Base-by-base conservation (phyloP, 2,888 invertebrate species). In the Lissonota sp. region DNA sequence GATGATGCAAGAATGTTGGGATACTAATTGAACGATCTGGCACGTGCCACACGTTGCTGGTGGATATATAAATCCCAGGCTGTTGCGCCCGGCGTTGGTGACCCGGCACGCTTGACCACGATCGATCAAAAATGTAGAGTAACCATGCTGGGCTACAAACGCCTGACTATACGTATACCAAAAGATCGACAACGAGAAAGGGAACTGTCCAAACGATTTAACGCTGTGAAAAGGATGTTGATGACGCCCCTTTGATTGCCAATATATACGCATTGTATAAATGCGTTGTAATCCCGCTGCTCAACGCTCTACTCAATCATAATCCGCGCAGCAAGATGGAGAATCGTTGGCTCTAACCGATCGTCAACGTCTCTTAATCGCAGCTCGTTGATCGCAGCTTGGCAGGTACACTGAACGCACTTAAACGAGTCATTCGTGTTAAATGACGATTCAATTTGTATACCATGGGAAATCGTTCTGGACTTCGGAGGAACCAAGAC, bases 111-210 rank as follows among this genome's bases (percentile, higher is more conserved):
- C 84, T 85, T 82, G 84, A 82, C 85, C 87, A 84, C 89, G 85
- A 90, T 90, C 89, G 87, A 90, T 90, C 90, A 90, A 89, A 85
- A 78, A 83, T 85, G 72, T 79, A 78, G 78, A 73, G 67, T 72
- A 72, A 42, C 51, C 8, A 0, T 44, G 7, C 53, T 57, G 44
- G 58, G 44, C 6, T 44, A 53, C 14, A n/a, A 14, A 53, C 12
- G 6, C 12, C 12, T n/a, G 6, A 14, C 5, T 12, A 53, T 14
- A n/a, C n/a, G 14, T 14, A 53, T 53, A 53, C 14, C 26, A 3
- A 26, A 26, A 26, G 26, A 53, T 53, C n/a, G 53, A 53, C 6
- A 1, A 26, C 26, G 1, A 26, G 26, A 26, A n/a, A 26, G 26
- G 26, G 26, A 1, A 2, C 1, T 26, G 26, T 26, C 26, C 26